Base-by-base conservation (phyloP, 2,113 vertebrate genomes). In the Hucho hucho region DNA sequence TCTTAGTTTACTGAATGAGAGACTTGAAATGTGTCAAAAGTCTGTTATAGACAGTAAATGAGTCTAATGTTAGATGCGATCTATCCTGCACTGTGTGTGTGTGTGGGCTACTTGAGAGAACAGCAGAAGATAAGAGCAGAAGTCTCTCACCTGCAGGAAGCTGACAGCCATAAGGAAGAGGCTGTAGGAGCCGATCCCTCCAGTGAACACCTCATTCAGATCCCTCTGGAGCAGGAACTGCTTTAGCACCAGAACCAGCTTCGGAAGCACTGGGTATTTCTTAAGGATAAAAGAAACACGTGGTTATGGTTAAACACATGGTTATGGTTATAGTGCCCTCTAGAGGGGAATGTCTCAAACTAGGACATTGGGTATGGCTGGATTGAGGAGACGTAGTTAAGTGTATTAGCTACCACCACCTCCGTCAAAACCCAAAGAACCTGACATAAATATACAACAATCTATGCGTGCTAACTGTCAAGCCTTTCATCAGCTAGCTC, bases 91-190 rank as follows among this genome's bases (percentile, higher is more conserved):
- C 6, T 22, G 25, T 20, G 20, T 14, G 14, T 11, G n/a, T n/a
- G 37, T 43, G 37, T 11, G 37, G 37, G 37, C 9, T 43, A 43
- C 9, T 43, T 43, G 75, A 63, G n/a, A 22, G 26, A n/a, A 49
- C 37, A 59, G 70, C 28, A 75, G 4, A 32, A 32, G 28, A 28
- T 46, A 46, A 46, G 47, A 53, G 49, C 37, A 43, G 37, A 43
- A 43, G 0, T 29, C 6, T 67, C 91, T 89, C 76, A 99, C 97
- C 96, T 98, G 98, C 83, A 99, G 93, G 82, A 99, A 99, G 88
- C 97, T 99, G 87, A 99, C 98, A 67, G 96, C 97, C 97, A 99
- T 98, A 86, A 99, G 95, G 90, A 99, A 98, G 74, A 99, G 95
- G 92, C 97, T 98, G 63, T 99, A 99, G 83, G 98, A 99, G 75